Percentiles rank a stretch among this genome's conserved stretches.
phyloP scores from a whole-genome alignment of 1,140 invertebrate genomes.

The Xylocopa sonorina region DNA sequence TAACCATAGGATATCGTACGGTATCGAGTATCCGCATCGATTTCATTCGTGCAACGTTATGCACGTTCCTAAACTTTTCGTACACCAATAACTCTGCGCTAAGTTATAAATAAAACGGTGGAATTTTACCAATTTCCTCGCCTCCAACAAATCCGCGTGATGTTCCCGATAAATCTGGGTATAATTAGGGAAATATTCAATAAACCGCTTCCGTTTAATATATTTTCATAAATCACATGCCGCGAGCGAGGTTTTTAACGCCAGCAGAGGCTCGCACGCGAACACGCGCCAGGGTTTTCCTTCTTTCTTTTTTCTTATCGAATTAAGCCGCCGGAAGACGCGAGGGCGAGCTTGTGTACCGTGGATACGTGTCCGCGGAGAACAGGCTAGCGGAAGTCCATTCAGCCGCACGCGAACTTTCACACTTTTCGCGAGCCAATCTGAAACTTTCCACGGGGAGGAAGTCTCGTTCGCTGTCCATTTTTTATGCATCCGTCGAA shows the following conservation, averaged over 20 bases:
- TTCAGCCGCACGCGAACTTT: conserved; percentile 29
- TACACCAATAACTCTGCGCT: too few relatives aligned
- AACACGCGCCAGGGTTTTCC: neutral
- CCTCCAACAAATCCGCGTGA: too few relatives aligned
- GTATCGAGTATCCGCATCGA: too few relatives aligned
- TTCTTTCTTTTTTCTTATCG: neutral
- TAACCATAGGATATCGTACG: too few relatives aligned
- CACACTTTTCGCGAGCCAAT: conserved; percentile 24
- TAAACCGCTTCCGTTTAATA: too few relatives aligned
- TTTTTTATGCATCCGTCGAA: neutral
- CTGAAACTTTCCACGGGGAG: conserved; percentile 14
- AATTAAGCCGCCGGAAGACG: neutral
- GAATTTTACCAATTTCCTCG: too few relatives aligned
- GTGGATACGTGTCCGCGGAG: conserved; percentile 7
- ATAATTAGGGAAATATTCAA: neutral
- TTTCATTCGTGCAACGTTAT: too few relatives aligned
- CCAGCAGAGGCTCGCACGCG: neutral
- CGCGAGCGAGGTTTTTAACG: neutral
- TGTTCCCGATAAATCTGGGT: too few relatives aligned
- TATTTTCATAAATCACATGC: neutral
- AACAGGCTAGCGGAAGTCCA: conserved; percentile 21
- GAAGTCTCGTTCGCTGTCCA: conserved; percentile 8
- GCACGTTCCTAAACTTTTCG: too few relatives aligned
- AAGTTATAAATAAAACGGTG: too few relatives aligned
- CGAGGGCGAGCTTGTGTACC: neutral